Base-by-base conservation (phyloP, 2,797 vertebrate genomes). In the Taenioides sp. region DNA sequence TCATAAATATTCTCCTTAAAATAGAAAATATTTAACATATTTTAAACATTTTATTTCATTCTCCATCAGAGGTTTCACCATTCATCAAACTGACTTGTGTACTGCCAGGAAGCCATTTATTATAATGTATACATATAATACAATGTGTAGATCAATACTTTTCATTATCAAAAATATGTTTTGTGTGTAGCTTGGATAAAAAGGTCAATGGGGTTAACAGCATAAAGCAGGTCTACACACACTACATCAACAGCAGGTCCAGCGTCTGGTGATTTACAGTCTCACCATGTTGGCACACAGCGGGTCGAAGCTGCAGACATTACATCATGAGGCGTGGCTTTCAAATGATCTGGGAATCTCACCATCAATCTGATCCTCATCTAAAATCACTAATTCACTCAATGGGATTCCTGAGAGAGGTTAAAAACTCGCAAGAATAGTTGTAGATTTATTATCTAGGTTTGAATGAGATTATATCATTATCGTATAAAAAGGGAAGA, bases 301-400 rank as follows among this genome's bases (percentile, higher is more conserved):
- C 25, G 20, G 65, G 52, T 54, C 20, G 62, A 62, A 27, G 16
- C 40, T 22, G 58, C 52, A 86, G 84, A 86, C 82, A 74, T 87
- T 82, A 85, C 83, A 84, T 88, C 85, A 86, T 54, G 70, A 85
- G 84, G 77, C 69, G 71, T 70, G 82, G 84, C 71, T 67, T 83
- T 71, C 72, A 76, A 81, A 68, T 2, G 63, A 87, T 68, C 80
- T 74, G 75, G 69, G 72, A 88, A 76, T 81, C 80, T 75, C 79
- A 78, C 73, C 74, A 70, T 77, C 2, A 0, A 11, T 28, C 65
- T 71, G 55, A 65, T 73, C 34, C 58, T 60, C 6, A 5, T 75
- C 79, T 76, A 79, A 47, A 71, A 69, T 77, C 72, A 73, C 18
- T 69, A 80, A 82, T 70, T 80, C 85, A 81, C 80, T 37, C 34